Conservation (phyloP, 2,888 invertebrate genomes). For the Arrhopalites spinosus region DNA sequence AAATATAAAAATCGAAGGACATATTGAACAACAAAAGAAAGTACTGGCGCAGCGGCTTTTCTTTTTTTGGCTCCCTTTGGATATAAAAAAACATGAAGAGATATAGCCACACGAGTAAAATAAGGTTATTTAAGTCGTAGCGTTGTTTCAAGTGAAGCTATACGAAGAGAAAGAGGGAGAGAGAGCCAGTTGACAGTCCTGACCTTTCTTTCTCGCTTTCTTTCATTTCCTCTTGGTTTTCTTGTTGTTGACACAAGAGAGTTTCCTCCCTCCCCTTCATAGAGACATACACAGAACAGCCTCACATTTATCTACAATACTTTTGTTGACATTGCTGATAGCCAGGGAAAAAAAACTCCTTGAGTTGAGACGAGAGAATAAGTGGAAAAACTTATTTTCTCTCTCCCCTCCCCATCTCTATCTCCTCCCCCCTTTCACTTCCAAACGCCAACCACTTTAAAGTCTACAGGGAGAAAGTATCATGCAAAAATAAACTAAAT, state of each 20-base stretch:
- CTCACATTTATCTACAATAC: constrained; percentile 3
- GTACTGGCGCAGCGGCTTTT: not conserved
- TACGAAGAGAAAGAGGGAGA: too few species aligned
- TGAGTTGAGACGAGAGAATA: not conserved
- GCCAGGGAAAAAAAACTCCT: not conserved
- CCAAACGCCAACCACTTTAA: not conserved
- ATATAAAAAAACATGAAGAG: too few species aligned
- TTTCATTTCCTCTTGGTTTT: not conserved
- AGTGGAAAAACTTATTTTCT: not conserved
- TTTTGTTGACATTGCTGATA: constrained; percentile 4
- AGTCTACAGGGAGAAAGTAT: not conserved
- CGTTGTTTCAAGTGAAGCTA: not conserved
- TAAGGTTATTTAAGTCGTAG: not conserved
- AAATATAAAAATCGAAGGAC: not conserved
- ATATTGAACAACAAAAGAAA: not conserved
- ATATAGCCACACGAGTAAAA: not conserved
- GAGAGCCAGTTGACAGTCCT: constrained; percentile 3
- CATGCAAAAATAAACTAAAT: too few species aligned
- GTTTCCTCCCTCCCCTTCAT: not conserved
- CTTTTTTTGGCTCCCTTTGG: too few species aligned
- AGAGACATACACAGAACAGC: not conserved
- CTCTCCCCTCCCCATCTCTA: not conserved
- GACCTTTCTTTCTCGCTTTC: constrained; percentile 38
- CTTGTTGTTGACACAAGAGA: not conserved
- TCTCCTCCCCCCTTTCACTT: not conserved